Evolutionary conservation across 2,888 invertebrate genomes (phyloP), one percentile per base, ranked within the genome.

Genomic region (Gasteruption jaculator): DNA sequence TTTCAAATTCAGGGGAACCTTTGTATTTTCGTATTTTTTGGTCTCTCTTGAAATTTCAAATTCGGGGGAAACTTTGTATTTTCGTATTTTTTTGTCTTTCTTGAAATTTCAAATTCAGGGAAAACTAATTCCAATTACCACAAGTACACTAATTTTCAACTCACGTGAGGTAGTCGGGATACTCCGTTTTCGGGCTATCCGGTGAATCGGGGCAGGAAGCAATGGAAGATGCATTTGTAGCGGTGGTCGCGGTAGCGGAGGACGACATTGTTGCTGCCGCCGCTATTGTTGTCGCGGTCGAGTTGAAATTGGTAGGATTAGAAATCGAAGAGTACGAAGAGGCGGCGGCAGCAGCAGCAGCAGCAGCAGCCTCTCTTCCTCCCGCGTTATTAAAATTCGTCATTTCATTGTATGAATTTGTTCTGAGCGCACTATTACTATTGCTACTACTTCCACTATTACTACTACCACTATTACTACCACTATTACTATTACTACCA

Each of bases 151-250:
- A n/a, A n/a, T 33, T 10, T 36, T 36, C 21, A 33, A 72, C 76
- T 76, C 65, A 81, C 81, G 73, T 74, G 63, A 78, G 71, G 68
- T 78, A 81, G 57, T 79, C 78, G 26, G 74, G 73, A 50, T 66
- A 68, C 34, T 73, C 72, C 10, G 59, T 46, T 45, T 61, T 52
- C 42, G 56, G 50, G 31, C 53, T 49, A 43, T 49, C 50, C 12
- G 46, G 31, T 20, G 38, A 40, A 6, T 53, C 53, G 26, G 52
- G 48, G 5, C 40, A 24, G 35, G 49, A 53, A n/a, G n/a, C n/a
- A 45, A 44, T 37, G 43, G 55, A 45, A 38, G 52, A 48, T 12
- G 35, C 35, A 16, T 30, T 34, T 20, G 31, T 32, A 38, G 39
- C 37, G 31, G 48, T 46, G 16, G 49, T 38, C 25, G 42, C 49